Evolutionary conservation across 2,113 vertebrate species (phyloP).

Genomic region (Cebus imitator): DNA sequence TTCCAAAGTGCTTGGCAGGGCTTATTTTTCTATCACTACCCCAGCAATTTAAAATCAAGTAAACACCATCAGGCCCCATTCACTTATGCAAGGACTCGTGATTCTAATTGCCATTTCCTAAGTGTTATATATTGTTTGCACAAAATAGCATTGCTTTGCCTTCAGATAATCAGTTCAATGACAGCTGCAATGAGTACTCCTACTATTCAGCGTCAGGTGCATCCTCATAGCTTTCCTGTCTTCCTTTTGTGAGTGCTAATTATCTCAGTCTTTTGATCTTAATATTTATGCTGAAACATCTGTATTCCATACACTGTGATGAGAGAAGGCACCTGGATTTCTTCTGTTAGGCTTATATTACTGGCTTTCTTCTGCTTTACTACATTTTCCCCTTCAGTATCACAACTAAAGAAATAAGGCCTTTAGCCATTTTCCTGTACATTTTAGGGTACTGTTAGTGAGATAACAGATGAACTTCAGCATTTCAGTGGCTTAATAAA

Average conservation of each 20-base stretch:
- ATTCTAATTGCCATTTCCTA: constrained; percentile 85
- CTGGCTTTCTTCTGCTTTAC: background rate
- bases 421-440: background rate
- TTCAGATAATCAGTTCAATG: constrained; percentile 81
- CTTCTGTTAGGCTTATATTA: constrained; percentile 58
- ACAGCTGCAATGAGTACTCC: constrained; percentile 82
- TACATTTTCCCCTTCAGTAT: background rate
- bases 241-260: constrained; percentile 77
- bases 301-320: constrained; percentile 76
- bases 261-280: constrained; percentile 81
- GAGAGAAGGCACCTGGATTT: constrained; percentile 78
- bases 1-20: constrained; percentile 68
- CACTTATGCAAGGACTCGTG: constrained; percentile 80
- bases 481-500: background rate
- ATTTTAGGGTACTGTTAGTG: background rate
- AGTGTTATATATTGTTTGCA: constrained; percentile 84
- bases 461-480: background rate
- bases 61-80: constrained; percentile 85
- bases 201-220: constrained; percentile 84
- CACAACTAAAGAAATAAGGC: background rate
- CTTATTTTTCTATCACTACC: constrained; percentile 78
- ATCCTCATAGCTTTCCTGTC: constrained; percentile 79
- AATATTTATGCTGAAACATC: constrained; percentile 82
- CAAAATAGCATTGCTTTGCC: constrained; percentile 81
- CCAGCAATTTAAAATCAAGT: constrained; percentile 76